Base-by-base conservation (phyloP, 1,140 invertebrate species). In the Berghia stephanieae region DNA sequence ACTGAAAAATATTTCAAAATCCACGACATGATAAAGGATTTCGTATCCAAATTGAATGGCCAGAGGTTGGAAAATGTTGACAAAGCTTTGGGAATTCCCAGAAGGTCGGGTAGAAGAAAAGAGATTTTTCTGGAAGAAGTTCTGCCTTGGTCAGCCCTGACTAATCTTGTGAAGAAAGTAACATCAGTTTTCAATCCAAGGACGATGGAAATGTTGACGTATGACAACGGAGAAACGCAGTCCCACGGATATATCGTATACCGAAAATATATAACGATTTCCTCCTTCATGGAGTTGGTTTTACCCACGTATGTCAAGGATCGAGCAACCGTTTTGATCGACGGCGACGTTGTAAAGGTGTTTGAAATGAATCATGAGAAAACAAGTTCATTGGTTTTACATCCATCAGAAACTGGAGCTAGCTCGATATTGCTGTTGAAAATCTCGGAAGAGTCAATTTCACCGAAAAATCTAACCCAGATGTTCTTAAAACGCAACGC, bases 241-340 rank as follows among this genome's bases (percentile, higher is more conserved):
- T 90, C 90, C 75, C 92, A 91, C 83, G 92, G 92, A 0, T 93
- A 91, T 79, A 90, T 92, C 73, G 71, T 92, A 13, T 92, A 93
- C 81, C 80, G 89, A 44, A 90, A 88, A 69, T 78, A 84, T 31
- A 78, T 87, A 34, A 16, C 10, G 4, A 21, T 27, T 1, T 78
- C 55, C n/a, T 70, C 71, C 18, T 78, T 78, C 1, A 78, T 70
- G 27, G 81, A 55, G 24, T 81, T 92, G 18, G 84, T 83, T 73
- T 90, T 92, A 76, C 80, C 84, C 49, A 90, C 91, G 3, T 84
- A 86, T 43, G 90, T 92, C 18, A 87, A 88, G 70, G 92, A 93
- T 85, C 89, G 92, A 72, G 91, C 90, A 18, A 71, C 6, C 18
- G 34, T 71, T 31, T 31, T 71, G 69, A 31, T 71, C 6, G 34